phyloP scores from a whole-genome alignment of 2,797 vertebrate genomes.

The Galagoides demidoff region DNA sequence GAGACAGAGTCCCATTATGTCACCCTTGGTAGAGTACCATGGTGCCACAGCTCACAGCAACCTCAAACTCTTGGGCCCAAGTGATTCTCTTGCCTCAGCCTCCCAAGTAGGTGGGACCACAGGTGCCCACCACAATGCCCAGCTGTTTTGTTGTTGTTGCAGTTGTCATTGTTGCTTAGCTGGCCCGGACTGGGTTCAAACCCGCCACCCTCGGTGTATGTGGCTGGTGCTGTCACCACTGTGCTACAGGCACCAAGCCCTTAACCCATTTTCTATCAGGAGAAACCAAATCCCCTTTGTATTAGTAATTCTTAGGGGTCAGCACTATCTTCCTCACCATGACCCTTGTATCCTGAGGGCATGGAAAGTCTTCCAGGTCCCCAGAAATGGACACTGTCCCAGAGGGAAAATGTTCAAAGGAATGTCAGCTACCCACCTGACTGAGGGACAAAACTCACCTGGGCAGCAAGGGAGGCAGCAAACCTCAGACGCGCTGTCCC shows the following conservation, averaged over 20 bases:
- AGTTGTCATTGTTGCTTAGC: too few relatives aligned
- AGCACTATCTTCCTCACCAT: not conserved
- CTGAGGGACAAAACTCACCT: not conserved
- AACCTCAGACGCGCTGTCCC: not conserved
- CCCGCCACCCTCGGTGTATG: too few relatives aligned
- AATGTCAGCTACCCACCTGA: not conserved
- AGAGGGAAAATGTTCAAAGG: not conserved
- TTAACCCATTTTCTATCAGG: slow-evolving; percentile 1
- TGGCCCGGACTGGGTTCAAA: too few relatives aligned
- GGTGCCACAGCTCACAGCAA: too few relatives aligned
- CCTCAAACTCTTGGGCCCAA: too few relatives aligned
- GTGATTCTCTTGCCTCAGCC: too few relatives aligned
- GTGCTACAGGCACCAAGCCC: too few relatives aligned
- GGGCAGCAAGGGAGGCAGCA: not conserved
- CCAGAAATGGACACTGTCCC: not conserved
- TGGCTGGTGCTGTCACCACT: too few relatives aligned
- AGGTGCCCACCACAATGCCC: fast-evolving
- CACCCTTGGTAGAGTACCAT: too few relatives aligned
- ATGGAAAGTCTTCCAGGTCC: not conserved
- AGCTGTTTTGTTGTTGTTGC: too few relatives aligned
- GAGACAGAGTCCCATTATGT: too few relatives aligned
- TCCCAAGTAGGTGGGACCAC: too few relatives aligned
- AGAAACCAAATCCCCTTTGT: not conserved
- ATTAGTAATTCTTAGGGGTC: not conserved
- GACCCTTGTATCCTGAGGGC: not conserved